Conservation (phyloP, 2,797 vertebrate species). For the Pogoniulus pusillus region DNA sequence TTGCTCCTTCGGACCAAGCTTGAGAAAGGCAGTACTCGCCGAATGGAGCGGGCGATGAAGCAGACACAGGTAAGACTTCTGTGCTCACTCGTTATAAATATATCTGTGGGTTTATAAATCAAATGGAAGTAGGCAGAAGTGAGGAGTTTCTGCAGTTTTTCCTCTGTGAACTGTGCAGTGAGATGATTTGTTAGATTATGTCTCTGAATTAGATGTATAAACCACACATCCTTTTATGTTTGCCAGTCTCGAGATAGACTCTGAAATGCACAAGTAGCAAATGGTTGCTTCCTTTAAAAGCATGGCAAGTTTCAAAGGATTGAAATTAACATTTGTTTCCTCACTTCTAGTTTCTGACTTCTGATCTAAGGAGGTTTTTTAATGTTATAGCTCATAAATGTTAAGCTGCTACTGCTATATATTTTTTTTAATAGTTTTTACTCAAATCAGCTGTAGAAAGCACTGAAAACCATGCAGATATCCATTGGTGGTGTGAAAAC, state of each 20-base stretch:
- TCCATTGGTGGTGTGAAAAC: neutral
- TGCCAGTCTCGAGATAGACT: neutral
- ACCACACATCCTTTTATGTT: neutral
- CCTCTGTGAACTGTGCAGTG: neutral
- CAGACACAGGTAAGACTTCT: conserved; percentile 88
- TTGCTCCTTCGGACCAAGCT: conserved; percentile 90
- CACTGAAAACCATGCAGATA: neutral
- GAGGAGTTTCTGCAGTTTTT: neutral
- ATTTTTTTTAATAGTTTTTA: neutral
- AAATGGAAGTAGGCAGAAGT: neutral
- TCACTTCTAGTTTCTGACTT: neutral
- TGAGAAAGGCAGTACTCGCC: conserved; percentile 85
- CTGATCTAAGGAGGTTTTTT: neutral
- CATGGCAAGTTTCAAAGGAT: neutral
- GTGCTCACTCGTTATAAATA: neutral
- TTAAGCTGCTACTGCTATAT: neutral
- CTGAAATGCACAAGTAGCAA: neutral
- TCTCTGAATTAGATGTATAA: neutral
- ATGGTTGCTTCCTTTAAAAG: neutral
- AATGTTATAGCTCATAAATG: neutral
- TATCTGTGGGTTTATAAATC: neutral
- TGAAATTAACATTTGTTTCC: neutral
- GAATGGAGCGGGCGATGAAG: conserved; percentile 93
- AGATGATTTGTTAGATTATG: neutral
- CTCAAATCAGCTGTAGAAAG: neutral